Evolutionary conservation across 2,113 vertebrate species (phyloP).

Genomic region (Corydoras maculifer): DNA sequence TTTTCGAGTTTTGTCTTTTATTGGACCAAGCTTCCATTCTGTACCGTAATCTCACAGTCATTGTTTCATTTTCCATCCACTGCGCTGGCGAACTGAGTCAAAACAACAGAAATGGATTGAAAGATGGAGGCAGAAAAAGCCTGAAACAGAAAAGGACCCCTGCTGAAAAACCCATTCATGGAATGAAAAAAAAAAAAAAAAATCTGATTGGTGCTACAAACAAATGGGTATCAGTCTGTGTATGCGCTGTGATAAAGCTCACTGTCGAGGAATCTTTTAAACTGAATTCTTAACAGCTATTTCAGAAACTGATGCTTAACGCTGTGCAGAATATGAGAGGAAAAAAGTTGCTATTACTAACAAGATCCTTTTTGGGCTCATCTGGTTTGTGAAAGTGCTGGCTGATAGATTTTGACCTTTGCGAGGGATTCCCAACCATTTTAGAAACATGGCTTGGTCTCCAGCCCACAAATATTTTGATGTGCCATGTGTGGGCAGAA

Average conservation of each 20-base stretch:
- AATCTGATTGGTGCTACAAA: constrained; percentile 1
- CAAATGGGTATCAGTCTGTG: constrained; percentile 10
- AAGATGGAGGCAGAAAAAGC: constrained; percentile 14
- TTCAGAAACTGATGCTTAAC: constrained; percentile 20
- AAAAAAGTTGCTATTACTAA: constrained; percentile 3
- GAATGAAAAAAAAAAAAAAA: constrained; percentile 6
- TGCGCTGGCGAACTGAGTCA: not conserved
- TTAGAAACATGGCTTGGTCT: not conserved
- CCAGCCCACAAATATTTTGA: not conserved
- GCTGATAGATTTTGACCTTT: not conserved
- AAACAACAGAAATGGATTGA: constrained; percentile 1
- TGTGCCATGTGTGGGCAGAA: not conserved
- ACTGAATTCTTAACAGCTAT: constrained; percentile 4
- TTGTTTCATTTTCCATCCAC: not conserved
- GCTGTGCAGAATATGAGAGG: constrained; percentile 12
- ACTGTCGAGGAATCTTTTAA: constrained; percentile 5
- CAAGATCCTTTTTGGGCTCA: constrained; percentile 8
- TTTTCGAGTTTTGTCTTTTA: too few species aligned
- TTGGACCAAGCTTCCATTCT: too few species aligned
- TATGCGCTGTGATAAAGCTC: not conserved
- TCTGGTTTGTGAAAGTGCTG: constrained; percentile 14
- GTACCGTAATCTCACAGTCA: not conserved
- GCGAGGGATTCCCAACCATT: not conserved
- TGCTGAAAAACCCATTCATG: constrained; percentile 4
- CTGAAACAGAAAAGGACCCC: not conserved